A percentile compares a stretch with the other conserved stretches of the same genome.
phyloP scores from a whole-genome alignment of 1,140 invertebrate genomes.

The Hyles euphorbiae region DNA sequence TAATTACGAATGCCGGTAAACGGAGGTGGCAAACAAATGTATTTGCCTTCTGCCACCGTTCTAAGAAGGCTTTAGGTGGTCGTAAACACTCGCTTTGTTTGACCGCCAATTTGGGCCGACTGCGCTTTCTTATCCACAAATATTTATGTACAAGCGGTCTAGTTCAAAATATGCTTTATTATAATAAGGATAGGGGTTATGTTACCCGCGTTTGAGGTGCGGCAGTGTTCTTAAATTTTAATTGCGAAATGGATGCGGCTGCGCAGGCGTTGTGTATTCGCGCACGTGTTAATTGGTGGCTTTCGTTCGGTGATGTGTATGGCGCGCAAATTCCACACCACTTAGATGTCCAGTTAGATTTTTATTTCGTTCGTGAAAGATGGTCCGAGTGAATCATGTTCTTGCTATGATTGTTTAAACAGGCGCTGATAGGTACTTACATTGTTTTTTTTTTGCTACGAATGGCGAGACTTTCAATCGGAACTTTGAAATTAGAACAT shows the following conservation, averaged over 20 bases:
- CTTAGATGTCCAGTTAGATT: slow-evolving; percentile 17
- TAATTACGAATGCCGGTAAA: slow-evolving; percentile 43
- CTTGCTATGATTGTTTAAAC: slow-evolving; percentile 1
- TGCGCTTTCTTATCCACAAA: slow-evolving; percentile 28
- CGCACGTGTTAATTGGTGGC: slow-evolving; percentile 61
- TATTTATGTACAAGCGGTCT: background rate
- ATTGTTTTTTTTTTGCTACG: no score
- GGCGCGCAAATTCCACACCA: slow-evolving; percentile 45
- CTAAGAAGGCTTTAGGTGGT: slow-evolving; percentile 62
- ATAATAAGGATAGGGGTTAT: background rate
- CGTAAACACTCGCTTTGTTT: slow-evolving; percentile 63
- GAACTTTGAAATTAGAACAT: no score
- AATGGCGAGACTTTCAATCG: no score
- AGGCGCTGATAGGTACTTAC: background rate
- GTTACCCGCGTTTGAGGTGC: slow-evolving; percentile 1
- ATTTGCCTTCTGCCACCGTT: slow-evolving; percentile 17
- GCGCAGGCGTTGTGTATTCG: slow-evolving; percentile 39
- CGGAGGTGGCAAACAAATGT: slow-evolving; percentile 41
- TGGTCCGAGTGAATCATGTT: background rate
- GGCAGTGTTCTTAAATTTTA: slow-evolving; percentile 42
- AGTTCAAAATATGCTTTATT: background rate
- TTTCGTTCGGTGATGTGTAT: slow-evolving; percentile 45
- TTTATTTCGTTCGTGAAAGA: background rate
- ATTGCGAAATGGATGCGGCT: slow-evolving; percentile 44
- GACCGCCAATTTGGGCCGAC: slow-evolving; percentile 54